Percentiles rank a stretch among this genome's conserved stretches.
Conservation (phyloP, 2,113 vertebrate genomes). For the Penelope pileata region DNA sequence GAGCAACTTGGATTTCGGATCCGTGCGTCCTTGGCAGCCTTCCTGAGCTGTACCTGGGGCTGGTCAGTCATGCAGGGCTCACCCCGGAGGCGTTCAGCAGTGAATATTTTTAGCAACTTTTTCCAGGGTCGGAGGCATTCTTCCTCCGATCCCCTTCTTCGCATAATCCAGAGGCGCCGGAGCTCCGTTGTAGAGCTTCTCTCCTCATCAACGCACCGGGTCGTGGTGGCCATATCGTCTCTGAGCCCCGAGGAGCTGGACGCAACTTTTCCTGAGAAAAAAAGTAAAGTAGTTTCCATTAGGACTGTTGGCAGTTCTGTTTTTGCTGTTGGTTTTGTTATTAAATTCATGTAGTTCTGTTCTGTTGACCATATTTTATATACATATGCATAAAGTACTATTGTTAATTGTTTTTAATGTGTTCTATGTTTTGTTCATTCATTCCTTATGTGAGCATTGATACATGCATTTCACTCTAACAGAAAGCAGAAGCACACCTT, state of each 20-base stretch:
- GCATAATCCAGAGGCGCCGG: constrained; percentile 75
- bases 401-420: neutral
- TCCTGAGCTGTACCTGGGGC: neutral
- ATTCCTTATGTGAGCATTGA: neutral
- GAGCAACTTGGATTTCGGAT: neutral
- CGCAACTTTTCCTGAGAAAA: constrained; percentile 62
- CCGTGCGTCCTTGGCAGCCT: neutral
- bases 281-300: constrained; percentile 80
- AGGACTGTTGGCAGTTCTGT: neutral
- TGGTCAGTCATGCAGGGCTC: constrained; percentile 73
- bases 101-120: constrained; percentile 73
- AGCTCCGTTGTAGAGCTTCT: constrained; percentile 80
- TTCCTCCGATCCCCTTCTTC: constrained; percentile 78
- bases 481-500: neutral
- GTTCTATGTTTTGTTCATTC: neutral
- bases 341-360: neutral
- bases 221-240: constrained; percentile 83
- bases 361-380: neutral
- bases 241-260: constrained; percentile 76
- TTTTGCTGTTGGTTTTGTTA: neutral
- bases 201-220: constrained; percentile 81
- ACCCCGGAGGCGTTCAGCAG: constrained; percentile 60
- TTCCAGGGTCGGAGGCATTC: constrained; percentile 81
- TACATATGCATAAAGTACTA: neutral
- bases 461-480: neutral